Evolutionary conservation across 1,140 invertebrate genomes (phyloP), one percentile per base, ranked within the genome.

Genomic region (Pachypeltis micranthus): DNA sequence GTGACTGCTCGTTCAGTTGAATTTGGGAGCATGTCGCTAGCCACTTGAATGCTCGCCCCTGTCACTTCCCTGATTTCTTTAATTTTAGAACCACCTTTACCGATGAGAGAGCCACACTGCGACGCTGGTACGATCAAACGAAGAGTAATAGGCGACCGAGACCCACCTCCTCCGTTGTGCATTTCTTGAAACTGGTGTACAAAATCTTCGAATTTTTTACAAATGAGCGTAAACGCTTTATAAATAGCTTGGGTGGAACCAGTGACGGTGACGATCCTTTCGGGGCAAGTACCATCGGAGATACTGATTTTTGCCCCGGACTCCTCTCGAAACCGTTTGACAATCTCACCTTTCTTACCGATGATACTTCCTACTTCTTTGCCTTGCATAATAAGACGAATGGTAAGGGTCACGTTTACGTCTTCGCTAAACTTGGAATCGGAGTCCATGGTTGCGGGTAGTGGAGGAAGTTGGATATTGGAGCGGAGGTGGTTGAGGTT

Each of bases 341-440:
- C 91, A 76, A 96, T 96, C 80, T 96, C 92, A 76, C 93, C 93
- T 80, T 96, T 96, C 81, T 98, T 98, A 65, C 95, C 95, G 75
- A 98, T 98, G 74, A 98, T 98, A 77, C 94, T 97, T 71, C 95
- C 95, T 69, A 98, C 95, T 85, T 98, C 95, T 90, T 98, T 98
- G 83, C 94, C 94, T 84, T 97, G 94, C 95, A 98, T 98, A 77
- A 98, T 94, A 79, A 98, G 86, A 78, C 95, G 87, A 78, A 98
- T 93, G 76, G 95, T 98, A 73, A 98, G 85, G 74, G 92, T 95
- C 78, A 94, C 88, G 72, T 86, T 86, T 67, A 87, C 65, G 29
- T 68, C 67, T 63, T 68, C 67, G 61, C 55, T 66, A 4, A 59
- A 57, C 39, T 66, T 66, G 25, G 65, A 65, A 28, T 61, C 59